Evolutionary conservation across 2,888 invertebrate species (phyloP), one percentile per base, ranked within the genome.

Genomic region (Netelia melanura): DNA sequence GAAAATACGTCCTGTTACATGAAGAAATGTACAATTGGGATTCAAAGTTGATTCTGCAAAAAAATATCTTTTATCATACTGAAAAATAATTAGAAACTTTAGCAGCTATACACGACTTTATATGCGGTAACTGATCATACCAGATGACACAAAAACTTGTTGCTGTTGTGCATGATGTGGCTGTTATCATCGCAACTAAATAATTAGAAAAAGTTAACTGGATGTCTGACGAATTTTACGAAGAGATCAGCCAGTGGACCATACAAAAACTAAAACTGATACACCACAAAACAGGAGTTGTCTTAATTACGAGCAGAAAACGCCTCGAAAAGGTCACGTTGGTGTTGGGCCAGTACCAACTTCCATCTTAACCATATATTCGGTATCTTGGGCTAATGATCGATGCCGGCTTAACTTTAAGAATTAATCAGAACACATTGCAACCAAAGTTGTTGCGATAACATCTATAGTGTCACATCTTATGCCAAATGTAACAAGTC

Each of bases 201-300:
- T 6, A 76, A 8, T 65, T 81, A 0, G 86, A 85, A 9, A 70
- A 87, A 1, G 65, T 85, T 6, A 71, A 48, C 3, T 2, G 6
- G 0, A 10, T n/a, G 2, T 78, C 79, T 3, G 58, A 76, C n/a
- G 17, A 11, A 10, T 71, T 79, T 0, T 76, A 62, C 6, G n/a
- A 11, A 2, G 8, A 8, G n/a, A 67, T 86, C 1, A 5, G 44
- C 6, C 2, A 9, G 44, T 9, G 84, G 10, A 78, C 72, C 10
- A n/a, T 25, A 62, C 76, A 76, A 6, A 21, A 86, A 79, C 11
- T 95, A 3, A 8, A 61, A 54, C 44, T 85, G 14, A 82, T 80
- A 0, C 54, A 64, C 0, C 88, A 89, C 38, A 89, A 88, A 58
- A 89, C 89, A 0, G 87, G 87, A 25, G 86, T 84, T 11, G 75